Evolutionary conservation across 2,888 invertebrate species (phyloP), one percentile per base, ranked within the genome.

Genomic region (Himalopsyche tibetana): DNA sequence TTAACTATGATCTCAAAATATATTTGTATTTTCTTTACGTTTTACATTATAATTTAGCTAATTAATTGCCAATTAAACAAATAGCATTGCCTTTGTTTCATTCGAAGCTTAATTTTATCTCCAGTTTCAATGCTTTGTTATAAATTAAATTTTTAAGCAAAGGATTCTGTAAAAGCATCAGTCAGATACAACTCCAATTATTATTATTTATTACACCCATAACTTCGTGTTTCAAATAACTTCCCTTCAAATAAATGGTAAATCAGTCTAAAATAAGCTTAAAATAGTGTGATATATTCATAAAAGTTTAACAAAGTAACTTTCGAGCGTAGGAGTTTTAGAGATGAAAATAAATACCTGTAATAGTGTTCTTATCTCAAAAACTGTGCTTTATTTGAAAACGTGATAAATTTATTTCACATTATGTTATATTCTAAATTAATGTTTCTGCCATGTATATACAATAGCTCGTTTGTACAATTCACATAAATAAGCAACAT

Each of bases 21-120:
- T n/a, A 56, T 17, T 56, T n/a, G 5, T 56, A 56, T 8, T 8
- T 5, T n/a, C 56, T 17, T n/a, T n/a, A 56, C 8, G n/a, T 56
- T 56, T n/a, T n/a, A 1, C 17, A 19, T 56, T 56, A 56, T 19
- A 56, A 56, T 56, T 5, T 6, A n/a, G 8, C 56, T 56, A 56
- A 56, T 17, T 56, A 56, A 56, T 56, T 56, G 56, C n/a, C 56
- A 56, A 56, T 56, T 56, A 56, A 19, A 56, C n/a, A 56, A 56
- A 56, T n/a, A 56, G 4, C 17, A n/a, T 19, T 56, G 56, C n/a
- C 3, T n/a, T 56, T n/a, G 56, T 56, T 56, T 56, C 56, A 56
- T 17, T 56, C 8, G 2, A 56, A 56, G 56, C 56, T 56, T n/a
- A 56, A 56, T n/a, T 56, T n/a, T 56, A 56, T 45, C 56, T 17